These are phyloP conservation scores for Dinothrombium tinctorium DNA, from an alignment of 1,140 invertebrate species.

Conservation along the genomic window DNA sequence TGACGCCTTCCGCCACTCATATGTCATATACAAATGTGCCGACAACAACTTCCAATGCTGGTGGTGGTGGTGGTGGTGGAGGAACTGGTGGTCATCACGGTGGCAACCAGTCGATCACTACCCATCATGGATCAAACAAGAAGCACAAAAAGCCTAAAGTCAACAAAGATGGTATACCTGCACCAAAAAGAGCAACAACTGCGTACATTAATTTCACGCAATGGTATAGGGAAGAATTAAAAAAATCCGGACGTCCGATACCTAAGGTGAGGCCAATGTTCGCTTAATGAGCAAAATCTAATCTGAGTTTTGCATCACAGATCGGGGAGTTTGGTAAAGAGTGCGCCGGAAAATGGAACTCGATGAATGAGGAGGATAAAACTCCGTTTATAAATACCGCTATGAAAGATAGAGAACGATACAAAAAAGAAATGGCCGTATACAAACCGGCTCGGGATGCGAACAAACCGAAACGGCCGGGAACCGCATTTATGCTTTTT, in stretches of 20 bases:
- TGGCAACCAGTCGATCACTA: not conserved
- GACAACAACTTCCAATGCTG: not conserved
- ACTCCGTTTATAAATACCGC: constrained; percentile 16
- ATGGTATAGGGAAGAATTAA: constrained; percentile 18
- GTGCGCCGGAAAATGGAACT: constrained; percentile 18
- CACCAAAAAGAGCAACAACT: constrained; percentile 18
- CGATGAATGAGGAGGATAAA: constrained; percentile 18
- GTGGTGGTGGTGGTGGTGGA: not conserved
- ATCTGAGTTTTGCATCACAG: constrained; percentile 3
- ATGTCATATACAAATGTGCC: not conserved
- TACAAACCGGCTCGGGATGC: constrained; percentile 17
- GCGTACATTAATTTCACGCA: constrained; percentile 19
- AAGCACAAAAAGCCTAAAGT: constrained; percentile 17
- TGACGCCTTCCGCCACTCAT: not conserved
- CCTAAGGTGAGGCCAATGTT: constrained; percentile 14
- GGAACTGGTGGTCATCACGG: not conserved
- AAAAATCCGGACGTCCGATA: constrained; percentile 17
- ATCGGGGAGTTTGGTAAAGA: constrained; percentile 20
- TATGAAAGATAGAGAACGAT: constrained; percentile 15
- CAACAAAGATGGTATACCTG: constrained; percentile 18
- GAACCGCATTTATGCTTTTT: constrained; percentile 19
- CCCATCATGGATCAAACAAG: not conserved
- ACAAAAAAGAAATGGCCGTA: constrained; percentile 17
- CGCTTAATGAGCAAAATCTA: not conserved
- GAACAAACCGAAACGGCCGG: constrained; percentile 18